Evolutionary conservation across 2,888 invertebrate genomes (phyloP).

Genomic region (Epinotia brunnichana): DNA sequence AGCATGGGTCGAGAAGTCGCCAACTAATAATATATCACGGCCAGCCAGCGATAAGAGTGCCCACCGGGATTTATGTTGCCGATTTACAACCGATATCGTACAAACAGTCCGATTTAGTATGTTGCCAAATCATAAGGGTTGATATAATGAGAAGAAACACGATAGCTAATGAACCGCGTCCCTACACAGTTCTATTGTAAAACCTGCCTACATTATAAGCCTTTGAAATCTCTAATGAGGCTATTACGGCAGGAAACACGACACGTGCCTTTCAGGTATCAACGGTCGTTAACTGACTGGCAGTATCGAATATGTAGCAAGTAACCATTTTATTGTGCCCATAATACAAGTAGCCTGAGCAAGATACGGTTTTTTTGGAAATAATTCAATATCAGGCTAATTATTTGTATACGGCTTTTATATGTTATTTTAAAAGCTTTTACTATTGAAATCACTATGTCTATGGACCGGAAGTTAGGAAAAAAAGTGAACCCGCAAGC

Average conservation of each 20-base stretch:
- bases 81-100: slow-evolving; percentile 63
- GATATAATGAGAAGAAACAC: background rate
- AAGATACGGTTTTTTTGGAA: no score
- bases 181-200: background rate
- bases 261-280: background rate
- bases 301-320: slow-evolving; percentile 18
- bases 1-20: slow-evolving; percentile 65
- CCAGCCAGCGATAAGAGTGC: slow-evolving; percentile 61
- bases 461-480: no score
- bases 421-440: no score
- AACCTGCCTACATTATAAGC: background rate
- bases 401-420: no score
- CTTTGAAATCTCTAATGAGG: background rate
- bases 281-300: background rate
- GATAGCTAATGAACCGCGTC: background rate
- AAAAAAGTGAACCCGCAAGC: no score
- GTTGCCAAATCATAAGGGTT: slow-evolving; percentile 46
- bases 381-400: no score
- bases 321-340: slow-evolving; percentile 39
- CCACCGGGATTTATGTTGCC: slow-evolving; percentile 66
- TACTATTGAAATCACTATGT: no score
- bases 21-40: slow-evolving; percentile 71
- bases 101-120: slow-evolving; percentile 50
- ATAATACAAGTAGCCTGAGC: no score
- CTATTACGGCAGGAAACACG: background rate